Evolutionary conservation across 1,140 invertebrate genomes (phyloP).

Genomic region (Megathymus violae): DNA sequence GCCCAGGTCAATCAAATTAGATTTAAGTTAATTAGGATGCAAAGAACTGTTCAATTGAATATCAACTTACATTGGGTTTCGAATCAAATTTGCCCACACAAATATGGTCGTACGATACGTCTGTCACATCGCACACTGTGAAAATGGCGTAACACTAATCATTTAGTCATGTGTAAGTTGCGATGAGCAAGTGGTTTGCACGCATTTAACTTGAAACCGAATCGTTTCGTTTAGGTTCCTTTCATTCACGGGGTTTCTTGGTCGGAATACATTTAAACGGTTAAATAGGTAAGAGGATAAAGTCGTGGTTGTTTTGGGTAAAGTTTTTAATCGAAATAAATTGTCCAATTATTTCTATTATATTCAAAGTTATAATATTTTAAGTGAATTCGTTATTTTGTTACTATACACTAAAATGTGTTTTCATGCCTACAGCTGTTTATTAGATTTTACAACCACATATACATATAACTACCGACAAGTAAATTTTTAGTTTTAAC

Average conservation of each 20-base stretch:
- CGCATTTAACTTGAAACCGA: conserved; percentile 2
- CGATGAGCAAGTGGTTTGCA: not conserved
- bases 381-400: conserved; percentile 45
- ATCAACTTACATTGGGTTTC: too few relatives aligned
- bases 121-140: not conserved
- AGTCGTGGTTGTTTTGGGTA: not conserved
- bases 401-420: too few relatives aligned
- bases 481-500: too few relatives aligned
- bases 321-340: not conserved
- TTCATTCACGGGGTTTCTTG: conserved; percentile 1
- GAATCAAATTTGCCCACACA: not conserved
- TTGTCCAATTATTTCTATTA: not conserved
- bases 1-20: too few relatives aligned
- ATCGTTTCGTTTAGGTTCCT: conserved; percentile 1
- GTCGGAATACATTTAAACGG: not conserved
- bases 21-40: too few relatives aligned
- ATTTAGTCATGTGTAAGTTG: not conserved
- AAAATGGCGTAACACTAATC: not conserved
- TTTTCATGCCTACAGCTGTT: too few relatives aligned
- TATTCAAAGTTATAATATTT: not conserved
- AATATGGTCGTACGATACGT: too few relatives aligned
- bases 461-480: too few relatives aligned
- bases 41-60: too few relatives aligned
- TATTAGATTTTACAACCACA: too few relatives aligned
- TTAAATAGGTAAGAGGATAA: not conserved